Evolutionary conservation across 2,113 vertebrate species (phyloP).

Genomic region (Microcebus tavaratra): DNA sequence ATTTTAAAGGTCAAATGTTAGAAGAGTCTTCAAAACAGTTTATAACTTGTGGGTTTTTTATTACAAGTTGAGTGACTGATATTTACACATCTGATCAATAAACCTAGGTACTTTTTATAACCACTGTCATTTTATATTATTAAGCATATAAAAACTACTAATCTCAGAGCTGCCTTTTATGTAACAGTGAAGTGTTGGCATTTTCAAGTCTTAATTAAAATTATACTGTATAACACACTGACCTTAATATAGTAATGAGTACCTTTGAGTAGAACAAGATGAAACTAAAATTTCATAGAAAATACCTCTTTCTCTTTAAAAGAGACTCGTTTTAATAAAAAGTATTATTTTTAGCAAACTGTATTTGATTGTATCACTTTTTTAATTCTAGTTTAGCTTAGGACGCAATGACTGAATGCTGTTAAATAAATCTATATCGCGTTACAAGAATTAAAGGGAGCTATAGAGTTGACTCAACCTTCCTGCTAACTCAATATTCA

Average conservation of each 20-base stretch:
- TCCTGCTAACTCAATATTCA: neutral
- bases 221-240: conserved; percentile 43
- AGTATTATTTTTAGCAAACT: neutral
- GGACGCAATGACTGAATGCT: neutral
- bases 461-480: neutral
- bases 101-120: conserved; percentile 64
- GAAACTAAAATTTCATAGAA: conserved; percentile 31
- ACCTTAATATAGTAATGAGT: conserved; percentile 51
- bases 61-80: conserved; percentile 64
- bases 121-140: conserved; percentile 67
- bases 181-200: conserved; percentile 58
- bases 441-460: neutral
- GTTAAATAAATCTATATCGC: neutral
- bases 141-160: conserved; percentile 58
- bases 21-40: conserved; percentile 57
- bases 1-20: conserved; percentile 66
- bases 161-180: conserved; percentile 59
- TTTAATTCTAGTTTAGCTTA: neutral
- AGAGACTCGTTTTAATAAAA: neutral
- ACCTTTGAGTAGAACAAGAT: neutral
- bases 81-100: conserved; percentile 76
- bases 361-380: neutral
- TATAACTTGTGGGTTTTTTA: conserved; percentile 60
- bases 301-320: neutral
- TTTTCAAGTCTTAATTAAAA: conserved; percentile 74